Evolutionary conservation across 2,888 invertebrate species (phyloP).

Genomic region (Pyrrhosoma nymphula): DNA sequence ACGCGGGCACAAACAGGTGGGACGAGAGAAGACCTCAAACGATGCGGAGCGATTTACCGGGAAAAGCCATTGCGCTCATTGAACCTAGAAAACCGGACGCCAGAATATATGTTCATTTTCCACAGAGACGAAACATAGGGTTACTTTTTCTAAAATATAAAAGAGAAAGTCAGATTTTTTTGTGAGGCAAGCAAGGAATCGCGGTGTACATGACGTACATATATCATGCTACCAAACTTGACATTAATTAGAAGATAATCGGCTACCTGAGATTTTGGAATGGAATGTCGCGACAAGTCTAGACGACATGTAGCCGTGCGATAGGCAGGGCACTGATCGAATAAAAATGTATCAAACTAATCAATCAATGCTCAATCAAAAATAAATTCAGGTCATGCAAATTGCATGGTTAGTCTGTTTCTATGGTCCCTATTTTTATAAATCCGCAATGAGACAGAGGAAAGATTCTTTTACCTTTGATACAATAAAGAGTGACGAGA

Average conservation of each 20-base stretch:
- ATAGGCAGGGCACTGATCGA: too few relatives aligned
- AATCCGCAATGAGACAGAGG: not conserved
- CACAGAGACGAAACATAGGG: not conserved
- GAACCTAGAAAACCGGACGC: not conserved
- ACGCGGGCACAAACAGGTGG: slow-evolving; percentile 35
- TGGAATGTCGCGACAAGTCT: too few relatives aligned
- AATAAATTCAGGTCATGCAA: not conserved
- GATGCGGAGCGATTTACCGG: slow-evolving; percentile 16
- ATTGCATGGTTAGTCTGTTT: not conserved
- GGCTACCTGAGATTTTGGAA: too few relatives aligned
- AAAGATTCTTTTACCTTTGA: not conserved
- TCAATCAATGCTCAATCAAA: not conserved
- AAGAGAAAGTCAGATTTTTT: not conserved
- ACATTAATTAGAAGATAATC: too few relatives aligned
- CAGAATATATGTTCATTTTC: not conserved
- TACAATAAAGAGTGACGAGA: not conserved
- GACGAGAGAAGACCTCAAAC: slow-evolving; percentile 8
- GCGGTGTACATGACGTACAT: too few relatives aligned
- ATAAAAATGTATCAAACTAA: too few relatives aligned
- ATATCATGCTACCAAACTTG: too few relatives aligned
- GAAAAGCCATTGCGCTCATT: not conserved
- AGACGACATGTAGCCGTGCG: too few relatives aligned
- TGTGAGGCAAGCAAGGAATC: not conserved
- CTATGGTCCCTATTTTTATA: not conserved
- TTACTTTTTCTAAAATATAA: not conserved